These are phyloP conservation scores for Hippocampus guttulatus DNA, from an alignment of 2,113 vertebrate genomes.

Conservation along the genomic window DNA sequence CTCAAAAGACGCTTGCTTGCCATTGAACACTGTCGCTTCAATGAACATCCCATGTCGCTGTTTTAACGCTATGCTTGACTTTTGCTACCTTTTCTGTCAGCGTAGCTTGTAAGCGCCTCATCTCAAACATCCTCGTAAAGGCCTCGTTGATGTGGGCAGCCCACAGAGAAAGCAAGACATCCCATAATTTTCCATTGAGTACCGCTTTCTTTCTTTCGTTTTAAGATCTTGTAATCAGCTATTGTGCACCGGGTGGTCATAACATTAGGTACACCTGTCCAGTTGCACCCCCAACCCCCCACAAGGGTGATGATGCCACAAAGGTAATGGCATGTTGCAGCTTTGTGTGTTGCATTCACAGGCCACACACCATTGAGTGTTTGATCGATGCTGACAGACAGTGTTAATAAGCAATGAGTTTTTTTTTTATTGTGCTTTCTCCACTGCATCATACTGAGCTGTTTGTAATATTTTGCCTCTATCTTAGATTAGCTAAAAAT, in stretches of 20 bases:
- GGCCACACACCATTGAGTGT: not conserved
- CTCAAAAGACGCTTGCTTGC: not conserved
- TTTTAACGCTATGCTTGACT: not conserved
- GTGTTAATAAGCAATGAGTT: not conserved
- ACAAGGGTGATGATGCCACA: slow-evolving; percentile 6
- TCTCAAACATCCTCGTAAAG: not conserved
- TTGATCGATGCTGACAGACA: not conserved
- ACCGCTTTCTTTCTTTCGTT: not conserved
- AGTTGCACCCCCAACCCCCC: not conserved
- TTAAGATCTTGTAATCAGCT: not conserved
- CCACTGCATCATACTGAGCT: not conserved
- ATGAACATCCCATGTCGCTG: not conserved
- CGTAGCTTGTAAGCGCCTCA: not conserved
- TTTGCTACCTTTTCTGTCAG: not conserved
- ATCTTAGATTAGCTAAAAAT: not conserved
- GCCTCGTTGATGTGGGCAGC: slow-evolving; percentile 7
- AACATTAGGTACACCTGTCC: not conserved
- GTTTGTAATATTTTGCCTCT: not conserved
- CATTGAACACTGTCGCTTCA: not conserved
- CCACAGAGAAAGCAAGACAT: not conserved
- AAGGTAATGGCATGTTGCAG: slow-evolving; percentile 1
- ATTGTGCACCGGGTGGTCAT: not conserved
- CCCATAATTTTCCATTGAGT: not conserved
- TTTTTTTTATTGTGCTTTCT: not conserved
- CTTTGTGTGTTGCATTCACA: not conserved